These are phyloP conservation scores for Danio jaintianensis DNA, from an alignment of 2,797 vertebrate species.

Conservation along the genomic window DNA sequence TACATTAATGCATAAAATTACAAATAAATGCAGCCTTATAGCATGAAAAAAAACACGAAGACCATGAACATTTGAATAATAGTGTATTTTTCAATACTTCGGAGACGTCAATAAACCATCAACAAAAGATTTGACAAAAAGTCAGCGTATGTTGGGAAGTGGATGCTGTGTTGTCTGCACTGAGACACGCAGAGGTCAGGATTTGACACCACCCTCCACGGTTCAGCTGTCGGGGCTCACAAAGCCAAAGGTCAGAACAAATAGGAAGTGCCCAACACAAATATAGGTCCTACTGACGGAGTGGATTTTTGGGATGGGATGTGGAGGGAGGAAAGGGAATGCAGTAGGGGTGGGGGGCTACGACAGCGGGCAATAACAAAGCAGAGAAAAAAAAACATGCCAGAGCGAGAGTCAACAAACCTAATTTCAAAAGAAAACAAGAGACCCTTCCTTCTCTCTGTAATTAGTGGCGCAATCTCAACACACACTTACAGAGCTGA, in stretches of 20 bases:
- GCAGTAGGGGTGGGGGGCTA: conserved; percentile 25
- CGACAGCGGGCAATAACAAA: conserved; percentile 42
- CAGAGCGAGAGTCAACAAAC: conserved; percentile 56
- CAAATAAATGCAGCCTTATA: background rate
- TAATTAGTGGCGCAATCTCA: conserved; percentile 40
- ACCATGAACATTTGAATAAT: background rate
- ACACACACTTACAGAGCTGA: conserved; percentile 24
- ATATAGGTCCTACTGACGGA: conserved; percentile 60
- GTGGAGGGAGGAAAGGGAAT: conserved; percentile 51
- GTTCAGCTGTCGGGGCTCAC: conserved; percentile 65
- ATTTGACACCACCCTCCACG: conserved; percentile 35
- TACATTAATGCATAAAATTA: background rate
- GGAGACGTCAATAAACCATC: background rate
- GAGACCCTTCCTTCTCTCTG: conserved; percentile 25
- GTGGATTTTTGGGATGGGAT: conserved; percentile 49
- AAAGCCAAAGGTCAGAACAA: conserved; percentile 67
- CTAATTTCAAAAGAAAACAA: conserved; percentile 59
- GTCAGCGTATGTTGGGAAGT: background rate
- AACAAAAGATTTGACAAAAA: background rate
- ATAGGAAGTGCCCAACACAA: conserved; percentile 73
- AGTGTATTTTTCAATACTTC: background rate
- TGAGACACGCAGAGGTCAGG: conserved; percentile 22
- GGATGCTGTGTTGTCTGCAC: background rate
- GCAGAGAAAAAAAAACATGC: conserved; percentile 52
- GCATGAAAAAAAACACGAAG: background rate